Conservation (phyloP, 2,113 vertebrate genomes). For the Megaceryle maxima region DNA sequence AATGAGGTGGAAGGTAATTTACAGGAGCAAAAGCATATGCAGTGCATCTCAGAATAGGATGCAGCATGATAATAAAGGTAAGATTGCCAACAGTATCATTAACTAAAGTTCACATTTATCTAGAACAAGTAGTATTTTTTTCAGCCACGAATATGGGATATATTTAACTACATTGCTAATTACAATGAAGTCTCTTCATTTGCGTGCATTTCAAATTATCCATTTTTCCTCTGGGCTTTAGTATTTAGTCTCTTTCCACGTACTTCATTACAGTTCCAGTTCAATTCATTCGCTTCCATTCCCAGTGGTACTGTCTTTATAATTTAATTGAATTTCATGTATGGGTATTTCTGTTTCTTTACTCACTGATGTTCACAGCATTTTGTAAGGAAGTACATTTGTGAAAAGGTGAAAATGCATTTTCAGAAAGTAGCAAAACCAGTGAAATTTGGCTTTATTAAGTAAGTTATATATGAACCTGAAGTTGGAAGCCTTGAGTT, state of each 20-base stretch:
- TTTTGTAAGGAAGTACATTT: neutral
- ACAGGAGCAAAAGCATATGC: neutral
- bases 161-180: constrained; percentile 12
- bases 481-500: neutral
- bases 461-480: neutral
- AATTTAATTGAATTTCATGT: neutral
- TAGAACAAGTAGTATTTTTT: neutral
- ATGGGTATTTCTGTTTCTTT: neutral
- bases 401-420: neutral
- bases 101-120: constrained; percentile 26
- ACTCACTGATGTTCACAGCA: neutral
- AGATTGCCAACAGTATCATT: constrained; percentile 4
- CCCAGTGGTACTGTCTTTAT: neutral
- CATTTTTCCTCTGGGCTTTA: neutral
- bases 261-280: neutral
- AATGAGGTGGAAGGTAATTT: constrained; percentile 28
- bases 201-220: neutral
- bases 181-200: neutral
- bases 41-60: neutral
- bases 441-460: neutral
- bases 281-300: neutral
- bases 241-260: neutral
- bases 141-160: neutral
- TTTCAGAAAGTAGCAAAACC: neutral
- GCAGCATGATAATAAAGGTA: neutral